A percentile compares a stretch with the other conserved stretches of the same genome.
Conservation (phyloP, 2,113 vertebrate species). For the Athene cunicularia region DNA sequence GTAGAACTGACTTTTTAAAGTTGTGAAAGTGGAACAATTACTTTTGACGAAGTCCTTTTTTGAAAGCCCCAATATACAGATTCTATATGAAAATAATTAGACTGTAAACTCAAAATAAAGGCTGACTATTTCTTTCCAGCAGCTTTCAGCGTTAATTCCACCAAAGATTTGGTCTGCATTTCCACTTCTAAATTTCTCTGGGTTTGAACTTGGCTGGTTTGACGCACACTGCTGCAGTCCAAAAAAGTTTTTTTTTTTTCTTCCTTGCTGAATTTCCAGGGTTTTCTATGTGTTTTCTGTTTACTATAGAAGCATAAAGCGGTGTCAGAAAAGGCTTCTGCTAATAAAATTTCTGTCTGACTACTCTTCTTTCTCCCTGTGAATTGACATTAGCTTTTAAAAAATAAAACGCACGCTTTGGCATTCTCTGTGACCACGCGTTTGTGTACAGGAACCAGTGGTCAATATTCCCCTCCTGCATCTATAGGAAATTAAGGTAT, state of each 20-base stretch:
- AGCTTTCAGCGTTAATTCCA: conserved; percentile 7
- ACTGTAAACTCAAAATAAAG: conserved; percentile 44
- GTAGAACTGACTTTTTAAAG: not conserved
- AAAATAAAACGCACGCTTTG: not conserved
- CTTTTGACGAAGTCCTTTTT: not conserved
- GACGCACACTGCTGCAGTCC: not conserved
- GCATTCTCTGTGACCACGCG: accelerated
- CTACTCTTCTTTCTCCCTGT: not conserved
- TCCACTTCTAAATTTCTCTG: conserved; percentile 46
- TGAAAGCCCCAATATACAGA: not conserved
- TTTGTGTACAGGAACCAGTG: not conserved
- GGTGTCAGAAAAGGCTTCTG: not conserved
- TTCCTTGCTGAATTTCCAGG: conserved; percentile 22
- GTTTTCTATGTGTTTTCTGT: conserved; percentile 20
- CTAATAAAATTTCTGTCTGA: not conserved
- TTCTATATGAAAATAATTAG: conserved; percentile 41
- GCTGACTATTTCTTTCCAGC: conserved; percentile 50
- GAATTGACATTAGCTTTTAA: not conserved
- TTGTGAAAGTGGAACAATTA: not conserved
- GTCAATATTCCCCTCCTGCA: not conserved
- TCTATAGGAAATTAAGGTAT: not conserved
- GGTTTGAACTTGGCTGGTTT: conserved; percentile 41
- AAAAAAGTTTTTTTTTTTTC: not conserved
- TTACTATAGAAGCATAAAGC: not conserved
- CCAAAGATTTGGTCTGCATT: conserved; percentile 35